These are phyloP conservation scores for Formica exsecta DNA, from an alignment of 1,140 invertebrate genomes.

Conservation along the genomic window DNA sequence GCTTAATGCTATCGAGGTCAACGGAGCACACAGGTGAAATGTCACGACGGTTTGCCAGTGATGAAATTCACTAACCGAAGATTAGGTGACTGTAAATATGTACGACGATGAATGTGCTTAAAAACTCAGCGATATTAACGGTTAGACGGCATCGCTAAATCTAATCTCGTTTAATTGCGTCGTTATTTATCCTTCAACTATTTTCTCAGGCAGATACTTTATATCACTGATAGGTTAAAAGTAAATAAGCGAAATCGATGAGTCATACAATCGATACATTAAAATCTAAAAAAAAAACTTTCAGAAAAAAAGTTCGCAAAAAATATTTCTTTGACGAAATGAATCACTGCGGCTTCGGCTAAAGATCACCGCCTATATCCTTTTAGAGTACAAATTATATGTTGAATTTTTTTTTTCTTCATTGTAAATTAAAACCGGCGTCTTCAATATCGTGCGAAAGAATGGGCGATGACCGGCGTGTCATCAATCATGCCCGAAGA, in stretches of 20 bases:
- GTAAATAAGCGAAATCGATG: constrained; percentile 27
- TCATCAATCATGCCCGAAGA: constrained; percentile 80
- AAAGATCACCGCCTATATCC: constrained; percentile 23
- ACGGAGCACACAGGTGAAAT: constrained; percentile 64
- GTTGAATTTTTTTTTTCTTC: constrained; percentile 33
- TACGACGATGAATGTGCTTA: constrained; percentile 11
- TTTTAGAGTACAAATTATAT: constrained; percentile 47
- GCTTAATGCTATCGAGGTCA: constrained; percentile 48
- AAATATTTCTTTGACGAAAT: constrained; percentile 9
- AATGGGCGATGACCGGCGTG: constrained; percentile 75
- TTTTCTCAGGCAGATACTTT: constrained; percentile 14
- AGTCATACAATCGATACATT: constrained; percentile 14
- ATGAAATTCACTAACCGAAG: constrained; percentile 59
- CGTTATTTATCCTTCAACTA: constrained; percentile 24
- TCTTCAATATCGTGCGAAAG: constrained; percentile 61
- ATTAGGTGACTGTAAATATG: constrained; percentile 28
- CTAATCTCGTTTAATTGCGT: constrained; percentile 29
- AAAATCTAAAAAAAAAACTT: not conserved
- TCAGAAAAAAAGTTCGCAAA: not conserved
- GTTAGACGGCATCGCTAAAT: constrained; percentile 5
- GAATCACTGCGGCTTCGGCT: not conserved
- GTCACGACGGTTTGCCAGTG: constrained; percentile 48
- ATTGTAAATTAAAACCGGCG: constrained; percentile 57
- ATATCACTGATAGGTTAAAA: not conserved
- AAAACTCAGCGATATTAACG: constrained; percentile 35